Evolutionary conservation across 2,888 invertebrate species (phyloP).

Genomic region (Caenorhabditis virilis): DNA sequence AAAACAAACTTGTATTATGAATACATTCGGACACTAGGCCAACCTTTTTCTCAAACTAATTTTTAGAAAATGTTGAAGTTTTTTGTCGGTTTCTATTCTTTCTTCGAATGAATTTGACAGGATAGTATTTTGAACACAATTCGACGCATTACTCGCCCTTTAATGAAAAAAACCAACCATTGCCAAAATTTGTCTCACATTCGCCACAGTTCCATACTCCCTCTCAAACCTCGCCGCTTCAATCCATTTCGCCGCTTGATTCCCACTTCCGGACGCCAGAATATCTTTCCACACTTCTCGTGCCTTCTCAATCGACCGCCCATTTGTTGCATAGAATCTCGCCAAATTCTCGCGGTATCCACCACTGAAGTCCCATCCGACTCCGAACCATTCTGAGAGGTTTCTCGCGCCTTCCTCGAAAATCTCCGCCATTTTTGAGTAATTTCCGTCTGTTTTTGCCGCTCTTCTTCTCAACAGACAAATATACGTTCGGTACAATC

Average conservation of each 20-base stretch:
- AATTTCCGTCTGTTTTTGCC: slow-evolving; percentile 16
- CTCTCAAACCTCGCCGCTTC: slow-evolving; percentile 77
- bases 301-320: slow-evolving; percentile 65
- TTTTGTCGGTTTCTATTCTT: too few relatives aligned
- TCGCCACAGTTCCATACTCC: slow-evolving; percentile 75
- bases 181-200: slow-evolving; percentile 73
- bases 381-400: slow-evolving; percentile 34
- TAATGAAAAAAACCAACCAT: too few relatives aligned
- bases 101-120: too few relatives aligned
- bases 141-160: too few relatives aligned
- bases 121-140: too few relatives aligned
- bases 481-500: slow-evolving; percentile 56
- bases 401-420: slow-evolving; percentile 44
- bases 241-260: slow-evolving; percentile 75
- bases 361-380: slow-evolving; percentile 48
- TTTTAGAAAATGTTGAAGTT: too few relatives aligned
- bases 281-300: slow-evolving; percentile 77
- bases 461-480: slow-evolving; percentile 37
- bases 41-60: too few relatives aligned
- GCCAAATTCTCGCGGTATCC: slow-evolving; percentile 57
- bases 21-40: too few relatives aligned
- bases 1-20: too few relatives aligned
- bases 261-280: slow-evolving; percentile 73
- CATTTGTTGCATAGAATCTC: slow-evolving; percentile 45
- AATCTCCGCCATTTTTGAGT: slow-evolving; percentile 24